phyloP scores from a whole-genome alignment of 2,113 vertebrate genomes.

The Spea multiplicata region DNA sequence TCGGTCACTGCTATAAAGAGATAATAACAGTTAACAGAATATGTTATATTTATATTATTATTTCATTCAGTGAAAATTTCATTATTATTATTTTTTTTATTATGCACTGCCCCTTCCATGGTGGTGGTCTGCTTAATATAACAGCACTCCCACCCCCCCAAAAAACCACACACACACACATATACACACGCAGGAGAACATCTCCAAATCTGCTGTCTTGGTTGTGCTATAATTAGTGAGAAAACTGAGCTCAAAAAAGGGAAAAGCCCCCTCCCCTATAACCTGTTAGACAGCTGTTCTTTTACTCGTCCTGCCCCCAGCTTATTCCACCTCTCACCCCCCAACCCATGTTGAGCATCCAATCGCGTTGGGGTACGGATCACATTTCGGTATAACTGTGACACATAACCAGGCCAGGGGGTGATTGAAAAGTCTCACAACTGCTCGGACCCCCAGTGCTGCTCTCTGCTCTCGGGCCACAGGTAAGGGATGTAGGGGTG shows the following conservation, averaged over 20 bases:
- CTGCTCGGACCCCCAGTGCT: conserved; percentile 41
- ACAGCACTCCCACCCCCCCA: not conserved
- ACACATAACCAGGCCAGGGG: conserved; percentile 42
- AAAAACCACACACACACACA: not conserved
- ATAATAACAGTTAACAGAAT: no score
- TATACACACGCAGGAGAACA: conserved; percentile 30
- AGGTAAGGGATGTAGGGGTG: conserved; percentile 40
- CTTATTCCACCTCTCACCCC: conserved; percentile 4
- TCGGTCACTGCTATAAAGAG: no score
- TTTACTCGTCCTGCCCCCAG: conserved; percentile 16
- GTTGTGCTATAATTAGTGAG: conserved; percentile 40
- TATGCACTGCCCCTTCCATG: not conserved
- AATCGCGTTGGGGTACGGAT: conserved; percentile 23
- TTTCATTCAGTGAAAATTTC: no score
- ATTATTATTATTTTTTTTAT: no score
- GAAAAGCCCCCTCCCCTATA: conserved; percentile 33
- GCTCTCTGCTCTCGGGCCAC: conserved; percentile 42
- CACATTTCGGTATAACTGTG: conserved; percentile 46
- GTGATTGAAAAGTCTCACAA: conserved; percentile 44
- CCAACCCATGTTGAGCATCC: not conserved
- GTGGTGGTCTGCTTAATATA: conserved; percentile 40
- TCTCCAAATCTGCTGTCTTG: conserved; percentile 45
- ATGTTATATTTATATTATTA: no score
- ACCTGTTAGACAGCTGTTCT: conserved; percentile 39
- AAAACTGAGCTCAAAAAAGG: conserved; percentile 19